Conservation (phyloP, 2,113 vertebrate species). For the Neoarius graeffei region DNA sequence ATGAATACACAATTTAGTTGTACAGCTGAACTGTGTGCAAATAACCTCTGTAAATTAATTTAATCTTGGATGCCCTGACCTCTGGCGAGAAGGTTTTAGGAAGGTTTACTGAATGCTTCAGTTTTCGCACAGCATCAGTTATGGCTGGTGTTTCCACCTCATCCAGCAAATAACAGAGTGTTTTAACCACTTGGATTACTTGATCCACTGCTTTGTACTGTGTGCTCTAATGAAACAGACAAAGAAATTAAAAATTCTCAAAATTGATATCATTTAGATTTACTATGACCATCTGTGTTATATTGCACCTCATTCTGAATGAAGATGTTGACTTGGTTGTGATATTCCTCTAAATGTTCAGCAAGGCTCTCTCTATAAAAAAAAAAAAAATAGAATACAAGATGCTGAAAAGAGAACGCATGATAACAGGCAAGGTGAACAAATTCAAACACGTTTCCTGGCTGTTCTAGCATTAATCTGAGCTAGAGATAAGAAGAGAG, state of each 20-base stretch:
- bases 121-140: constrained; percentile 83
- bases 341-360: constrained; percentile 85
- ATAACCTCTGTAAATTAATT: background rate
- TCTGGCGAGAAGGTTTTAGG: constrained; percentile 80
- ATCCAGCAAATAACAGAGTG: constrained; percentile 86
- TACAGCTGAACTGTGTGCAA: background rate
- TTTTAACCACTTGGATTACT: constrained; percentile 87
- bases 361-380: constrained; percentile 81
- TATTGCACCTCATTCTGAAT: constrained; percentile 80
- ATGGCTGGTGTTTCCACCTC: constrained; percentile 88
- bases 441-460: background rate
- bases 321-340: constrained; percentile 82
- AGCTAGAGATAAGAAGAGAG: background rate
- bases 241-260: background rate
- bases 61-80: constrained; percentile 66
- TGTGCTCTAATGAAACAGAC: constrained; percentile 67
- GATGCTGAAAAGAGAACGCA: background rate
- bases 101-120: constrained; percentile 86
- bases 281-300: background rate
- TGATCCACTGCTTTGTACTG: constrained; percentile 86
- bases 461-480: background rate
- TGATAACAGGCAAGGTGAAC: constrained; percentile 18
- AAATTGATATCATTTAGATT: background rate
- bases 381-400: constrained; percentile 17
- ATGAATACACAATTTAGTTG: background rate